Percentiles rank a stretch among this genome's conserved stretches.
Evolutionary conservation across 2,797 vertebrate species (phyloP).

Genomic region (Enteromius fasciolatus): DNA sequence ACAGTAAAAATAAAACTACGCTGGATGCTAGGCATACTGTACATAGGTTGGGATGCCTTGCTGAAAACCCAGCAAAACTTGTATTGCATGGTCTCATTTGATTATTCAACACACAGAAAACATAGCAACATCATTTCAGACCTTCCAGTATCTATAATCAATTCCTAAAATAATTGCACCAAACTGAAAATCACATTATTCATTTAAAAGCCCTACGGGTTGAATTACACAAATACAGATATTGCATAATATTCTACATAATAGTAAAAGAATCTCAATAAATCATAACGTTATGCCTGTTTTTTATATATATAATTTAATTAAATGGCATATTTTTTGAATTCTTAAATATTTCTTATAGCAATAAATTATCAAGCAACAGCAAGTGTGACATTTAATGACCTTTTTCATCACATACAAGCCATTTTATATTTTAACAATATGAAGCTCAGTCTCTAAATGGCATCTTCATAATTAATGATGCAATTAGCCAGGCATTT

Average conservation of each 20-base stretch:
- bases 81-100: not conserved
- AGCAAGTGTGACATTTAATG: not conserved
- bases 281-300: not conserved
- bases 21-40: not conserved
- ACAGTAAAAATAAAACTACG: not conserved
- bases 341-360: not conserved
- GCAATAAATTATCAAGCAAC: not conserved
- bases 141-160: not conserved
- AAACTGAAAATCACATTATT: not conserved
- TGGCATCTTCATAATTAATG: conserved; percentile 1
- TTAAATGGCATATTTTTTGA: not conserved
- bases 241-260: not conserved
- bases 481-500: not conserved
- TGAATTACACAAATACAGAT: not conserved
- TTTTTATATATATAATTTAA: not conserved
- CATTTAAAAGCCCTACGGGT: not conserved
- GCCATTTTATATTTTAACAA: not conserved
- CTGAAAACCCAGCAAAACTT: not conserved
- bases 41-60: not conserved
- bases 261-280: not conserved
- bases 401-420: not conserved
- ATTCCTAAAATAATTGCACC: not conserved
- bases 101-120: not conserved
- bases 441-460: not conserved
- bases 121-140: not conserved